Conservation (phyloP, 2,888 invertebrate genomes). For the Petrophora chlorosata region DNA sequence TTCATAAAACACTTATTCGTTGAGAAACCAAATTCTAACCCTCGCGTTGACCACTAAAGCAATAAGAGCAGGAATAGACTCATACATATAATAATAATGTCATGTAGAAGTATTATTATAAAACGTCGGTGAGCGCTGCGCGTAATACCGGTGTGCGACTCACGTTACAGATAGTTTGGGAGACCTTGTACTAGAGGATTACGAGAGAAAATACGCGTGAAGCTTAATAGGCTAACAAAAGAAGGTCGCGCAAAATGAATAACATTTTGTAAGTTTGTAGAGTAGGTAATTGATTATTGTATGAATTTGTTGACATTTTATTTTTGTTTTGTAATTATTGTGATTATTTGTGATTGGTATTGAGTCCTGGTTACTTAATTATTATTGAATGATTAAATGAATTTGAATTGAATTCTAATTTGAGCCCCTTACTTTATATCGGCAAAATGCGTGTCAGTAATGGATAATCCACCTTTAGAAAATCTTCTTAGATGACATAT, state of each 20-base stretch:
- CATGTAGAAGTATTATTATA: constrained; percentile 49
- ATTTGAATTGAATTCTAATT: too few species aligned
- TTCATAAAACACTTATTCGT: not conserved
- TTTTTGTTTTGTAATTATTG: too few species aligned
- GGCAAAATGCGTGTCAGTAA: too few species aligned
- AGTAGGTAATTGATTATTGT: too few species aligned
- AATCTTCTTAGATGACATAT: too few species aligned
- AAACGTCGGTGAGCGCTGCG: constrained; percentile 55
- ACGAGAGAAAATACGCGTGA: not conserved
- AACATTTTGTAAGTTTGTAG: too few species aligned
- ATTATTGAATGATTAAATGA: too few species aligned
- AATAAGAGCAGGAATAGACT: constrained; percentile 29
- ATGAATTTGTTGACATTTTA: too few species aligned
- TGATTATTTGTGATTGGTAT: too few species aligned
- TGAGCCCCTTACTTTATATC: too few species aligned
- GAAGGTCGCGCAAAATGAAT: not conserved
- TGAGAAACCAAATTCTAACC: constrained; percentile 11
- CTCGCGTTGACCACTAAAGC: constrained; percentile 25
- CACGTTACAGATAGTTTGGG: constrained; percentile 48
- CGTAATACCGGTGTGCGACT: constrained; percentile 69
- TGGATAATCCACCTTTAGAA: too few species aligned
- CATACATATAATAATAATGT: constrained; percentile 37
- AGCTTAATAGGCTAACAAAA: not conserved
- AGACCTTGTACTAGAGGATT: not conserved
- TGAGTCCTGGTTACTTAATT: too few species aligned